Percentiles rank a stretch among this genome's conserved stretches.
These are phyloP conservation scores for Rhabdomys pumilio DNA, from an alignment of 2,797 vertebrate genomes.

Conservation along the genomic window DNA sequence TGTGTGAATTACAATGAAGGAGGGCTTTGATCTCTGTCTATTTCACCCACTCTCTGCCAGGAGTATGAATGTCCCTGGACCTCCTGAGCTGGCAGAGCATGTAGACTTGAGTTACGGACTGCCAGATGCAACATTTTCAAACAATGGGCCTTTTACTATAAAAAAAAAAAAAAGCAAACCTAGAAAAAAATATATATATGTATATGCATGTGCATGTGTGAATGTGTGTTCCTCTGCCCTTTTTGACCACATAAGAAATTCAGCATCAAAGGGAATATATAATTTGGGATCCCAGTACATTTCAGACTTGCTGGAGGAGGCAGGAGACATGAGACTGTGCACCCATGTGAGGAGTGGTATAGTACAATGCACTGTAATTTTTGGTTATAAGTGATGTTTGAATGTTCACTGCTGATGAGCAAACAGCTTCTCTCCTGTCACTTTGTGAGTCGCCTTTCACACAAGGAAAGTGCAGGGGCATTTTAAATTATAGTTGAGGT, in stretches of 20 bases:
- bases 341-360: fast-evolving
- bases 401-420: not conserved
- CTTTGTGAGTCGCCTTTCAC: not conserved
- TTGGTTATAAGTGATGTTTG: not conserved
- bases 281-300: not conserved
- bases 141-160: not conserved
- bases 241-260: slow-evolving; percentile 36
- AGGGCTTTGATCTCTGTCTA: slow-evolving; percentile 52
- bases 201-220: too few relatives aligned
- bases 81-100: not conserved
- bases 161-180: not conserved
- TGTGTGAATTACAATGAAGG: not conserved
- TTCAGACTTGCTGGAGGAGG: not conserved
- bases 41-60: not conserved
- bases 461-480: not conserved
- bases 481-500: not conserved
- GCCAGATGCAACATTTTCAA: not conserved
- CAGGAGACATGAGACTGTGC: not conserved
- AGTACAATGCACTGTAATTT: not conserved
- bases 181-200: not conserved
- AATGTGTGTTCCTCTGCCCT: not conserved
- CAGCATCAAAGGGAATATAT: slow-evolving; percentile 23
- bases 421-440: not conserved
- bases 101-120: not conserved
- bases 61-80: not conserved